Evolutionary conservation across 2,797 vertebrate species (phyloP).

Genomic region (Prunella strophiata): DNA sequence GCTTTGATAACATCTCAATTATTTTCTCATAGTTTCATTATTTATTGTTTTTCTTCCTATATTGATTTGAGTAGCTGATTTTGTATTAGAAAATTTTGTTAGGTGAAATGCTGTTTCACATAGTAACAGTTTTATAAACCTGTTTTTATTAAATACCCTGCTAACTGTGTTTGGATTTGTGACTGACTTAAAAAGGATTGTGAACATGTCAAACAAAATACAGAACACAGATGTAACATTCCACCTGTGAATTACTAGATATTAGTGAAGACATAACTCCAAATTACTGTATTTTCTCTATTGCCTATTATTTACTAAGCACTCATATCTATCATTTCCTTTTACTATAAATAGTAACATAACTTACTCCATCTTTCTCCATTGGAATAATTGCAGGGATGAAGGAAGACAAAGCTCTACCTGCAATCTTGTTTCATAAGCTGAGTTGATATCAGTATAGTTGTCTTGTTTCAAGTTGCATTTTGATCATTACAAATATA

Average conservation of each 20-base stretch:
- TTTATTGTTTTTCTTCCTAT: conserved; percentile 14
- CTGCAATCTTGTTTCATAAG: background rate
- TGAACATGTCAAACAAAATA: conserved; percentile 52
- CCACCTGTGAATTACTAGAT: conserved; percentile 61
- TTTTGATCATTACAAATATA: background rate
- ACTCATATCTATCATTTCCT: background rate
- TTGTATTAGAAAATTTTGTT: conserved; percentile 20
- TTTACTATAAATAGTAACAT: conserved; percentile 42
- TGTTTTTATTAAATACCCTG: conserved; percentile 51
- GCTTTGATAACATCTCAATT: conserved; percentile 11
- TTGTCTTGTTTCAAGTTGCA: background rate
- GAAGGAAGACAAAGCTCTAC: background rate
- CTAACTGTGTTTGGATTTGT: conserved; percentile 57
- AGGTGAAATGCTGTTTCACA: conserved; percentile 33
- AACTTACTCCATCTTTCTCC: conserved; percentile 7
- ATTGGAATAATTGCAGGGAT: background rate
- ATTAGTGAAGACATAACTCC: conserved; percentile 57
- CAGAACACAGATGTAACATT: conserved; percentile 4
- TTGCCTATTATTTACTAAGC: conserved; percentile 17
- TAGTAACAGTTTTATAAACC: conserved; percentile 51
- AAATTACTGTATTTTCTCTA: conserved; percentile 51
- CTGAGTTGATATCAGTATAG: background rate
- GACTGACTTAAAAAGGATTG: conserved; percentile 49
- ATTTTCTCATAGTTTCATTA: conserved; percentile 21
- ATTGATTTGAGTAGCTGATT: conserved; percentile 8